A percentile compares a stretch with the other conserved stretches of the same genome.
Conservation (phyloP, 1,140 invertebrate species). For the Eriocheir sinensis region DNA sequence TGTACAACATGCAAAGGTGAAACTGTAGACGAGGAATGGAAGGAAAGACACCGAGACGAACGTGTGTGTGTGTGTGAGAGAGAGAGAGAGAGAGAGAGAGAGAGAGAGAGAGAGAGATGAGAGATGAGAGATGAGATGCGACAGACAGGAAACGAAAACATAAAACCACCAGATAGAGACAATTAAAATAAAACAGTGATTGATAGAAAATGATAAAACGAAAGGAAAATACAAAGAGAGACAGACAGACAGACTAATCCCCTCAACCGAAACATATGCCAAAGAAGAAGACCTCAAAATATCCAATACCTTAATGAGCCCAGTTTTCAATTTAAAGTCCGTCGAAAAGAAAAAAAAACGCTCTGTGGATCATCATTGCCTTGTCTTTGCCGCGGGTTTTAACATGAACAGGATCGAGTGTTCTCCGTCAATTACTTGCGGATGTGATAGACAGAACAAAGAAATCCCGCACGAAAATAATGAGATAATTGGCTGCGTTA, state of each 20-base stretch:
- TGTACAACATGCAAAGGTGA: neutral
- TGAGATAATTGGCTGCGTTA: neutral
- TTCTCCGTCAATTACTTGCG: conserved; percentile 14
- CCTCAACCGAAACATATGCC: neutral
- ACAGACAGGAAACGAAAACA: neutral
- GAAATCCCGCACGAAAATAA: no score
- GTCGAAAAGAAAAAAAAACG: neutral
- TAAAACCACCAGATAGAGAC: neutral
- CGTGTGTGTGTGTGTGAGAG: neutral
- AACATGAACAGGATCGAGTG: neutral
- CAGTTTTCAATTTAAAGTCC: no score
- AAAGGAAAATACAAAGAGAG: neutral
- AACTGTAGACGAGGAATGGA: neutral
- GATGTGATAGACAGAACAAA: no score
- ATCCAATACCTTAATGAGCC: neutral
- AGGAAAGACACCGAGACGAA: no score
- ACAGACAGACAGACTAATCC: neutral
- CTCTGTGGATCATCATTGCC: neutral
- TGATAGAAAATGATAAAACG: neutral
- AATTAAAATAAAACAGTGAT: neutral
- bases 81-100: conserved; percentile 18
- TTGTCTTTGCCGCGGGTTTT: neutral
- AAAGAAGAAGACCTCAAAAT: neutral
- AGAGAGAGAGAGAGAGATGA: conserved; percentile 61
- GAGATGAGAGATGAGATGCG: neutral